These are phyloP conservation scores for Cossypha niveicapilla DNA, from an alignment of 2,797 vertebrate genomes.

Conservation along the genomic window DNA sequence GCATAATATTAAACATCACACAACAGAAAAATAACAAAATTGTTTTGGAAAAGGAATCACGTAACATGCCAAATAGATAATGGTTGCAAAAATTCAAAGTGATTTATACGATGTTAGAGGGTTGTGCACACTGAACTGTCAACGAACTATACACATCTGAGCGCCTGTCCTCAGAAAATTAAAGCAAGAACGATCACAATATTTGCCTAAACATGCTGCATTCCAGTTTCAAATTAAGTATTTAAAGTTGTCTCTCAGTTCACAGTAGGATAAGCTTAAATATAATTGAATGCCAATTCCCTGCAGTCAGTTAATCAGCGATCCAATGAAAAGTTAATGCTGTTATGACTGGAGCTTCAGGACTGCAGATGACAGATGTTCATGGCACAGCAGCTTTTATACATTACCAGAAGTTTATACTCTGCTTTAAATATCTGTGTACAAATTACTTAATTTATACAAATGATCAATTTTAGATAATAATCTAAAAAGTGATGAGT, in stretches of 20 bases:
- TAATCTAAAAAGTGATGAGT: background rate
- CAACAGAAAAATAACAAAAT: conserved; percentile 21
- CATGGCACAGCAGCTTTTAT: background rate
- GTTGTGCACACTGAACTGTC: background rate
- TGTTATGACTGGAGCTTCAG: background rate
- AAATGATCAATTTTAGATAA: background rate
- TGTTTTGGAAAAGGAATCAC: background rate
- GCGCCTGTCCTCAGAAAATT: background rate
- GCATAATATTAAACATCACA: background rate
- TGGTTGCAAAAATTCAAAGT: background rate
- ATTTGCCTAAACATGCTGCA: conserved; percentile 35
- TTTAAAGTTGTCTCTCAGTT: background rate
- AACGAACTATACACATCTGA: background rate
- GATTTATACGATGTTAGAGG: background rate
- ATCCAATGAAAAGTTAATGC: conserved; percentile 11
- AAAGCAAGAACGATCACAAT: background rate
- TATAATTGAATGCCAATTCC: background rate
- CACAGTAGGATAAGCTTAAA: background rate
- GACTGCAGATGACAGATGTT: background rate
- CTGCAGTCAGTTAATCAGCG: background rate
- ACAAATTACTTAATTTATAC: background rate
- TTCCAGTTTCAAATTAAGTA: conserved; percentile 9
- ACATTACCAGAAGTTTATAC: background rate
- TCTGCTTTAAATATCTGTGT: background rate
- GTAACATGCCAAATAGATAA: background rate